Base-by-base conservation (phyloP, 2,113 vertebrate genomes). In the Agapornis roseicollis region DNA sequence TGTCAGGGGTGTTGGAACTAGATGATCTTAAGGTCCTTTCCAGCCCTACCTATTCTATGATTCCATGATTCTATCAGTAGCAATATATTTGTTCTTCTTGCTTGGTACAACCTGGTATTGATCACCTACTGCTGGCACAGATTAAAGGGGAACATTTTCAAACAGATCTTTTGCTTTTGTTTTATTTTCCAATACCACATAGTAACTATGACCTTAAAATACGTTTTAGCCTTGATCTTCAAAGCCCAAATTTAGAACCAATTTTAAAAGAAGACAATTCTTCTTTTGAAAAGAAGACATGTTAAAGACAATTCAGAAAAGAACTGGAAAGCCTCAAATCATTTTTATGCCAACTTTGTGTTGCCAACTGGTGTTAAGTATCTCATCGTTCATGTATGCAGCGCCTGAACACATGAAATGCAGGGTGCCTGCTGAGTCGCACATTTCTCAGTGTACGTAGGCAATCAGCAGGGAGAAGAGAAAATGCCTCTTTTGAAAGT, bases 111-210 rank as follows among this genome's bases (percentile, higher is more conserved):
- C 29, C 41, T 46, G 15, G 7, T 88, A 64, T 71, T 31, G 39
- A 76, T 72, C 39, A 24, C 27, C 60, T 50, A 82, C 47, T 55
- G 42, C 65, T 74, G 39, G 39, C 56, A 70, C 17, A 87, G 47
- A 60, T 33, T 56, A 88, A 90, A 90, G 46, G 46, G 83, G 63
- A 93, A 64, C 5, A 60, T 63, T 91, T 93, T 81, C 69, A 81
- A 78, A 68, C 13, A 53, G 28, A 44, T 71, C 19, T 15, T 85
- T 84, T 42, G 31, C 15, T 92, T 91, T 63, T 15, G 8, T 47
- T 94, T 80, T 80, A n/a, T 66, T 89, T 84, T 71, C 56, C 47
- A 89, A 91, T 93, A 55, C 29, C 56, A 44, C n/a, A 8, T 2
- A 35, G 33, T 37, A 85, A 68, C 20, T n/a, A 5, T 81, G 66